These are phyloP conservation scores for Cordylochernes scorpioides DNA, from an alignment of 2,888 invertebrate genomes.

Conservation along the genomic window DNA sequence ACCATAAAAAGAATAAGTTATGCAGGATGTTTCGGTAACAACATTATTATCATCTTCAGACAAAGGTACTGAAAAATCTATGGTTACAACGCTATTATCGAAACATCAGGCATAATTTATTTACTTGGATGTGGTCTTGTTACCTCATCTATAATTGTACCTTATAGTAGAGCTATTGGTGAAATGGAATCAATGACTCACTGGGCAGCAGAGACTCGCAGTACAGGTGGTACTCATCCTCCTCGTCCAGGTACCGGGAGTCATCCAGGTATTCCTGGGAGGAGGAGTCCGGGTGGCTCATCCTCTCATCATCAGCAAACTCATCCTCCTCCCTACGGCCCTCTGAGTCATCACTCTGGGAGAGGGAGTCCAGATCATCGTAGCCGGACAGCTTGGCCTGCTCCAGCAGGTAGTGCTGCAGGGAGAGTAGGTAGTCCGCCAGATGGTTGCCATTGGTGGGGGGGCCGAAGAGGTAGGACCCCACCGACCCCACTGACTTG, in stretches of 20 bases:
- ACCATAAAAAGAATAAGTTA: too few relatives aligned
- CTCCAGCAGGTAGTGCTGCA: constrained; percentile 64
- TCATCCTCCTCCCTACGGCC: constrained; percentile 22
- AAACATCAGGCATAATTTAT: too few relatives aligned
- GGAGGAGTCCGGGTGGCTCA: constrained; percentile 13
- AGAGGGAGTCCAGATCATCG: constrained; percentile 12
- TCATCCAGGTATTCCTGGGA: constrained; percentile 13
- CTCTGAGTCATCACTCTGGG: constrained; percentile 12
- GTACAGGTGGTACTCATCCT: constrained; percentile 11
- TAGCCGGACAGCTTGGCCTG: constrained; percentile 46
- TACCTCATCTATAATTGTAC: too few relatives aligned
- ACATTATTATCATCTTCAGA: too few relatives aligned
- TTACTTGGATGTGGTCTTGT: too few relatives aligned
- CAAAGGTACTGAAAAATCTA: too few relatives aligned
- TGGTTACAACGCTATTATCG: too few relatives aligned
- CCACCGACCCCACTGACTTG: constrained; percentile 3
- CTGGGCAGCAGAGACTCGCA: too few relatives aligned
- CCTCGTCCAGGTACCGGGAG: constrained; percentile 10
- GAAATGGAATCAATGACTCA: too few relatives aligned
- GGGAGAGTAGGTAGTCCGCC: constrained; percentile 37
- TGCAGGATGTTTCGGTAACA: too few relatives aligned
- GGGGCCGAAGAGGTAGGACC: constrained; percentile 6
- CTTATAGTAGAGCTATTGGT: too few relatives aligned
- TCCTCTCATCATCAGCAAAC: constrained; percentile 31
- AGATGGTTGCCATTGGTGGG: constrained; percentile 13